Evolutionary conservation across 2,797 vertebrate genomes (phyloP).

Genomic region (Hoplostethus atlanticus): DNA sequence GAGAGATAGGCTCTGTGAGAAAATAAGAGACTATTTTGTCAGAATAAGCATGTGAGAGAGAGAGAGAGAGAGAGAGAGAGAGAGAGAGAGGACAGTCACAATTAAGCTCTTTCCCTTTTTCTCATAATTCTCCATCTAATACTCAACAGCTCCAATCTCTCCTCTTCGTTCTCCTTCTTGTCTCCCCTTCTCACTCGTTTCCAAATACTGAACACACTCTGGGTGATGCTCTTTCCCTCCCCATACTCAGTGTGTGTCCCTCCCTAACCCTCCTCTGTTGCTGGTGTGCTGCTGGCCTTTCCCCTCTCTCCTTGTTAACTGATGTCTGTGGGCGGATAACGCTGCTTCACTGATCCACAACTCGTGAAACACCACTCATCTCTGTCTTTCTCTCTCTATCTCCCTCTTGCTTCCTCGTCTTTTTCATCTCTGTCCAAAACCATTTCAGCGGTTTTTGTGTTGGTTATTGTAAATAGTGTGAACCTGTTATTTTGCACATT

Average conservation of each 20-base stretch:
- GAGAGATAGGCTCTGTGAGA: conserved; percentile 31
- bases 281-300: conserved; percentile 75
- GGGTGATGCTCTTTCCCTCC: conserved; percentile 32
- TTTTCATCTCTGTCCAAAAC: conserved; percentile 53
- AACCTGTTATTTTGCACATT: too few species aligned
- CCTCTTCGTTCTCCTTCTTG: background rate
- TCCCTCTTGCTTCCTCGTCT: conserved; percentile 25
- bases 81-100: conserved; percentile 10
- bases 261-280: conserved; percentile 45
- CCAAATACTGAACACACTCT: conserved; percentile 31
- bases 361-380: conserved; percentile 64
- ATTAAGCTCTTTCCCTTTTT: conserved; percentile 38
- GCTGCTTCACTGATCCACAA: conserved; percentile 76
- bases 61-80: conserved; percentile 16
- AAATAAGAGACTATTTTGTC: conserved; percentile 30
- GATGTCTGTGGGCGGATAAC: conserved; percentile 75
- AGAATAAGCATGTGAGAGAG: conserved; percentile 18
- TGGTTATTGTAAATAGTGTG: too few species aligned
- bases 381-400: conserved; percentile 5
- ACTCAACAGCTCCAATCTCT: conserved; percentile 4
- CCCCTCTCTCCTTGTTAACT: conserved; percentile 72
- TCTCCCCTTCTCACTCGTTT: conserved; percentile 6
- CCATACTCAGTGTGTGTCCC: conserved; percentile 49
- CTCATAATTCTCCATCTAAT: conserved; percentile 23
- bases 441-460: conserved; percentile 20